Evolutionary conservation across 2,888 invertebrate genomes (phyloP), one percentile per base, ranked within the genome.

Genomic region (Chymomyza caudatula): DNA sequence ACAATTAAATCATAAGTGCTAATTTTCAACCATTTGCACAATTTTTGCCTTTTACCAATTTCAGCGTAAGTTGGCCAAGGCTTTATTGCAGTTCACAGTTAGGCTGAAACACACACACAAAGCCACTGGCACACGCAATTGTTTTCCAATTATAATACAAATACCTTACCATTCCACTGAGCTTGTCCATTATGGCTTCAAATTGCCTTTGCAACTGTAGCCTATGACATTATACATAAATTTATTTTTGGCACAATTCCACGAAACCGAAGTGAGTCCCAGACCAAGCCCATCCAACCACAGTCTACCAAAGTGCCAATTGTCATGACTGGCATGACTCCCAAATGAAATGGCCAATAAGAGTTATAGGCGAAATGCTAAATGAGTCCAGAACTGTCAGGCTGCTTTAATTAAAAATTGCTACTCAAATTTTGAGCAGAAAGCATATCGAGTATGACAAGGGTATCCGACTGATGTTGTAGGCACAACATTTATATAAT

Each of bases 381-480:
- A 52, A 53, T 57, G 61, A 44, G 55, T n/a, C n/a, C n/a, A n/a
- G 23, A 37, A 54, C 44, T 37, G 42, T 62, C 49, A 44, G n/a
- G n/a, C n/a, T n/a, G n/a, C n/a, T n/a, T n/a, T n/a, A n/a, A n/a
- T n/a, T n/a, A n/a, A 68, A 68, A 49, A 81, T 69, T 72, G 68
- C 66, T 74, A 65, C 59, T 64, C 15, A 53, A 25, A 43, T 8
- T 15, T 19, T 13, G n/a, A n/a, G n/a, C n/a, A n/a, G n/a, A n/a
- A n/a, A n/a, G n/a, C n/a, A n/a, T n/a, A n/a, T n/a, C n/a, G n/a
- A n/a, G n/a, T n/a, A n/a, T n/a, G n/a, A n/a, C n/a, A n/a, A n/a
- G n/a, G n/a, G n/a, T n/a, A n/a, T n/a, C n/a, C n/a, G n/a, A n/a
- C n/a, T n/a, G n/a, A n/a, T n/a, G n/a, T n/a, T n/a, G n/a, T n/a